Evolutionary conservation across 2,888 invertebrate species (phyloP), one percentile per base, ranked within the genome.

Genomic region (Dromius quadrimaculatus): DNA sequence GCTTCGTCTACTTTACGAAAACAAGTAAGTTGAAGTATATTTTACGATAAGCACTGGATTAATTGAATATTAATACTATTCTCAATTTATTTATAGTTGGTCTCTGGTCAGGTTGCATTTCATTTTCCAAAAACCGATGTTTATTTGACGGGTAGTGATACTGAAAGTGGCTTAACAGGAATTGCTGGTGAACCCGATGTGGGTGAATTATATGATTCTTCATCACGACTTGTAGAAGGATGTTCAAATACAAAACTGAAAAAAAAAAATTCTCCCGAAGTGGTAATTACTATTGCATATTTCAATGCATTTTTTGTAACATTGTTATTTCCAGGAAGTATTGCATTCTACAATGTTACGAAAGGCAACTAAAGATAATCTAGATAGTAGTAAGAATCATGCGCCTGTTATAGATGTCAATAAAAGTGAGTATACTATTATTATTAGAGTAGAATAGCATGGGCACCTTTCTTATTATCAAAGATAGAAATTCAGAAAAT

Each of bases 31-130:
- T 34, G 20, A 36, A 38, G 4, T 22, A 36, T 11, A n/a, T n/a
- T n/a, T n/a, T n/a, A n/a, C n/a, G n/a, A n/a, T n/a, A n/a, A n/a
- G n/a, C n/a, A n/a, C n/a, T n/a, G n/a, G n/a, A n/a, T n/a, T n/a
- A 17, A 1, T 6, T 66, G n/a, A n/a, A 1, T 2, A 23, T 36
- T 17, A 43, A 17, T n/a, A 50, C 17, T 38, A 34, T 59, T 28
- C n/a, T 22, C 17, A 17, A 22, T 17, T 36, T 8, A 41, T 19
- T 62, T 62, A n/a, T 75, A 88, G 84, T 86, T 92, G 75, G 89
- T 91, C 23, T 88, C 90, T 70, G 92, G 92, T 1, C 89, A 88
- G 79, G 87, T 90, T 28, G 90, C 90, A 64, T 92, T 93, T 78
- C 87, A 88, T 76, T 86, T 92, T 74, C 83, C 87, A 74, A 85